phyloP scores from a whole-genome alignment of 2,797 vertebrate genomes.

The Labroides dimidiatus region DNA sequence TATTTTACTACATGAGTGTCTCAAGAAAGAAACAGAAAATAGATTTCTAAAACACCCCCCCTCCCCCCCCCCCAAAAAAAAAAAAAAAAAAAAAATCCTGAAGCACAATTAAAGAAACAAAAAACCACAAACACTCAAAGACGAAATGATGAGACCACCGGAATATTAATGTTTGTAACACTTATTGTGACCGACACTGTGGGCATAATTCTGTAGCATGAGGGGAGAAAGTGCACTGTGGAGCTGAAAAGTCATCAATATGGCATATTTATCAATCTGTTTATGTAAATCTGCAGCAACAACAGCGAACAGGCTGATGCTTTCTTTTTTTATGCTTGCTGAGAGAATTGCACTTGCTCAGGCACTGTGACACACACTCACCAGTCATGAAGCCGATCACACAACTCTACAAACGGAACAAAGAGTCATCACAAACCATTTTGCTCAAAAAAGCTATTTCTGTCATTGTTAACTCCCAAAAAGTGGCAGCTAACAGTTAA shows the following conservation, averaged over 20 bases:
- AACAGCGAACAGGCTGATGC: slow-evolving; percentile 3
- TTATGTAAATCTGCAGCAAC: slow-evolving; percentile 41
- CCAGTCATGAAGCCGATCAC: slow-evolving; percentile 31
- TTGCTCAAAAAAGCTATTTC: slow-evolving; percentile 39
- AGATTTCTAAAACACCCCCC: slow-evolving; percentile 35
- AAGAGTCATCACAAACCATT: slow-evolving; percentile 32
- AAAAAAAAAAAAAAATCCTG: too few relatives aligned
- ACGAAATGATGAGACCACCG: slow-evolving; percentile 38
- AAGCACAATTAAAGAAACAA: slow-evolving; percentile 39
- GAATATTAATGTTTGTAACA: slow-evolving; percentile 38
- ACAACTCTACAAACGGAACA: slow-evolving; percentile 22
- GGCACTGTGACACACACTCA: slow-evolving; percentile 13
- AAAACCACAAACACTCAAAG: slow-evolving; percentile 7
- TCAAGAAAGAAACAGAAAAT: slow-evolving; percentile 22
- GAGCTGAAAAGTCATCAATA: slow-evolving; percentile 43
- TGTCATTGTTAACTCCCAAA: slow-evolving; percentile 43
- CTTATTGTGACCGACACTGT: slow-evolving; percentile 40
- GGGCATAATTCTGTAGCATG: slow-evolving; percentile 30
- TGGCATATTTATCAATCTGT: slow-evolving; percentile 46
- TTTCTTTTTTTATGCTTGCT: slow-evolving; percentile 21
- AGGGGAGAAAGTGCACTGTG: slow-evolving; percentile 30
- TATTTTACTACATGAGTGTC: slow-evolving; percentile 19
- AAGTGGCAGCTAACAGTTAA: slow-evolving; percentile 45
- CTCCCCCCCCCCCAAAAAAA: too few relatives aligned
- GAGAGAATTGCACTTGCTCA: slow-evolving; percentile 52